Evolutionary conservation across 2,113 vertebrate genomes (phyloP).

Genomic region (Lucifuga dentata): DNA sequence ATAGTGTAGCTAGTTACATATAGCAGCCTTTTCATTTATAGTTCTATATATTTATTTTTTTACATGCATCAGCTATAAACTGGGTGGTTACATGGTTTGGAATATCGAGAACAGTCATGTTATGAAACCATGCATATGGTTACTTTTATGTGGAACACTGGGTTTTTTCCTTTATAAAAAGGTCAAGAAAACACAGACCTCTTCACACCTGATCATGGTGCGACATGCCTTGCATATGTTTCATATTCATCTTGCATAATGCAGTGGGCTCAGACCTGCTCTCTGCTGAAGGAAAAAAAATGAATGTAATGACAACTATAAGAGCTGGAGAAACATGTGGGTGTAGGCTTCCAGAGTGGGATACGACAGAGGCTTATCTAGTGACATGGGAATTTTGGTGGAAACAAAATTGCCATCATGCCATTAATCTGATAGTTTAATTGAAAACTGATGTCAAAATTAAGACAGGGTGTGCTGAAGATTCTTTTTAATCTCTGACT

Average conservation of each 20-base stretch:
- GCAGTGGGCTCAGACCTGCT: conserved; percentile 43
- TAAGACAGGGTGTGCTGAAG: not conserved
- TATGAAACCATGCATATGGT: not conserved
- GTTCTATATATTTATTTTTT: no score
- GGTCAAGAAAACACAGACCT: conserved; percentile 28
- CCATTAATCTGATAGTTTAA: conserved; percentile 29
- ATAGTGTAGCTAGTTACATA: no score
- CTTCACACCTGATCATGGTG: conserved; percentile 32
- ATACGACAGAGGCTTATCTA: conserved; percentile 55
- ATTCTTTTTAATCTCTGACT: conserved; percentile 30
- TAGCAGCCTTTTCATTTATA: no score
- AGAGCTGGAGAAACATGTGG: conserved; percentile 23
- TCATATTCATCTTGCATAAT: conserved; percentile 52
- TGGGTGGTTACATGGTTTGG: no score
- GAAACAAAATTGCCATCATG: not conserved
- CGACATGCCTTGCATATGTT: conserved; percentile 49
- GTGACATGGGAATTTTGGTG: conserved; percentile 20
- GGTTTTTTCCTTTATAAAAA: not conserved
- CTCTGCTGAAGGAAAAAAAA: conserved; percentile 32
- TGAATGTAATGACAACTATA: conserved; percentile 60
- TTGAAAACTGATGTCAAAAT: conserved; percentile 1
- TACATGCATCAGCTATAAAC: no score
- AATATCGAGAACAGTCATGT: no score
- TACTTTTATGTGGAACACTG: not conserved
- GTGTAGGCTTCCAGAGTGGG: conserved; percentile 29